phyloP scores from a whole-genome alignment of 2,113 vertebrate genomes.

The Myrmophylax atrothorax region DNA sequence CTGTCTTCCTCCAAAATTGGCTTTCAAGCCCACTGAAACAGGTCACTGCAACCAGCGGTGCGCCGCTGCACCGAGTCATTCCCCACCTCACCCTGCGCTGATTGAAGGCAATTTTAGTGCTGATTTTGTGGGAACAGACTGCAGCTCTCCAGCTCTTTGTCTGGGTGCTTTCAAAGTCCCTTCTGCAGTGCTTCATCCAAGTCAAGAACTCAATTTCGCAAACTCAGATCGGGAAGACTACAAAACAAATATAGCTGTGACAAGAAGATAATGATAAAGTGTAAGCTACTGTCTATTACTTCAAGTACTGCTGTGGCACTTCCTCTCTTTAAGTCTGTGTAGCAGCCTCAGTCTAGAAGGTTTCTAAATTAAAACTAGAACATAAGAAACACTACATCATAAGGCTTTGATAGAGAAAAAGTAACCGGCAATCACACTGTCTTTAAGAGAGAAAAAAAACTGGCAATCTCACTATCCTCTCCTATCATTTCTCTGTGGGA shows the following conservation, averaged over 20 bases:
- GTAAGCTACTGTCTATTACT: not conserved
- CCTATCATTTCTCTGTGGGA: not conserved
- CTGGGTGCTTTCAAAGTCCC: not conserved
- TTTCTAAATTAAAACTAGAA: not conserved
- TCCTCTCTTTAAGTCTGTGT: not conserved
- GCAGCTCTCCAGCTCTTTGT: not conserved
- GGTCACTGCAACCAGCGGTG: not conserved
- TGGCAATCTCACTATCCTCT: not conserved
- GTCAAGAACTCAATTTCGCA: not conserved
- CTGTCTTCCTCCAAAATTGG: not conserved
- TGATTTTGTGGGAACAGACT: not conserved
- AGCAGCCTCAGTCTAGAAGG: not conserved
- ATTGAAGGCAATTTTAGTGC: not conserved
- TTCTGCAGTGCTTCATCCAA: not conserved
- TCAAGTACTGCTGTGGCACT: not conserved
- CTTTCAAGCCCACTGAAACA: not conserved
- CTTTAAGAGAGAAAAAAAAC: not conserved
- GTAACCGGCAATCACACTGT: not conserved
- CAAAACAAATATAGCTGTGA: not conserved
- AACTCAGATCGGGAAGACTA: not conserved
- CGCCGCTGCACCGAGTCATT: rapidly evolving
- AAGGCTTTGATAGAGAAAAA: not conserved
- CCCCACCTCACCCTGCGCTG: not conserved
- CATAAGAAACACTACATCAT: not conserved
- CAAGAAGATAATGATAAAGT: not conserved